Evolutionary conservation across 2,888 invertebrate species (phyloP).

Genomic region (Galeruca laticollis): DNA sequence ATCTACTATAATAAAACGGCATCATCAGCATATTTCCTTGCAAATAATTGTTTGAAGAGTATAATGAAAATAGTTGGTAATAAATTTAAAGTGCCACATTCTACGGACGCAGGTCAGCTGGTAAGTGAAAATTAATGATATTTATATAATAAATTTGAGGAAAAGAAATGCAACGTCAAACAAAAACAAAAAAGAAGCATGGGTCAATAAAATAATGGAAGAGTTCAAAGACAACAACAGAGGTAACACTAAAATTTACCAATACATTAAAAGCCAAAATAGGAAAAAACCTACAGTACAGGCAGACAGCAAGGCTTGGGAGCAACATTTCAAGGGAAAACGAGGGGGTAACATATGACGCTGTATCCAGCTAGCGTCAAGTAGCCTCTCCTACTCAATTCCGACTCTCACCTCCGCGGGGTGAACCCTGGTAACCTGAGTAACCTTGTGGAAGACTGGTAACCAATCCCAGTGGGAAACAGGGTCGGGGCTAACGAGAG

Average conservation of each 20-base stretch:
- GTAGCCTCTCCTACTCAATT: too few species aligned
- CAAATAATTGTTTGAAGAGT: constrained; percentile 42
- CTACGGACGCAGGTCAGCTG: constrained; percentile 13
- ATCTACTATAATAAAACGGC: constrained; percentile 18
- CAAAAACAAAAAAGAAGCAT: background rate
- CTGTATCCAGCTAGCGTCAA: too few species aligned
- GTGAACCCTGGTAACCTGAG: too few species aligned
- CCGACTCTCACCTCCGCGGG: too few species aligned
- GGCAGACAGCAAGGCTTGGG: too few species aligned
- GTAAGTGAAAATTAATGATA: constrained; percentile 34
- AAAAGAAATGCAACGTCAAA: background rate
- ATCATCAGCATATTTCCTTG: constrained; percentile 33
- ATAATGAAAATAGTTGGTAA: constrained; percentile 40
- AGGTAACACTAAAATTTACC: background rate
- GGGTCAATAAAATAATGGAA: too few species aligned
- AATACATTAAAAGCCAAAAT: background rate
- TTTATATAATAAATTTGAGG: background rate
- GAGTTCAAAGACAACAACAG: background rate
- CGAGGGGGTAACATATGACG: too few species aligned
- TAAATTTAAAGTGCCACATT: constrained; percentile 36
- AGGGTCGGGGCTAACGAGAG: too few species aligned
- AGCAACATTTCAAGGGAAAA: too few species aligned
- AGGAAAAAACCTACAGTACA: background rate
- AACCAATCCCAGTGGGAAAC: too few species aligned
- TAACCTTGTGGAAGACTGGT: too few species aligned